These are phyloP conservation scores for Dendropsophus ebraccatus DNA, from an alignment of 2,113 vertebrate species.

Conservation along the genomic window DNA sequence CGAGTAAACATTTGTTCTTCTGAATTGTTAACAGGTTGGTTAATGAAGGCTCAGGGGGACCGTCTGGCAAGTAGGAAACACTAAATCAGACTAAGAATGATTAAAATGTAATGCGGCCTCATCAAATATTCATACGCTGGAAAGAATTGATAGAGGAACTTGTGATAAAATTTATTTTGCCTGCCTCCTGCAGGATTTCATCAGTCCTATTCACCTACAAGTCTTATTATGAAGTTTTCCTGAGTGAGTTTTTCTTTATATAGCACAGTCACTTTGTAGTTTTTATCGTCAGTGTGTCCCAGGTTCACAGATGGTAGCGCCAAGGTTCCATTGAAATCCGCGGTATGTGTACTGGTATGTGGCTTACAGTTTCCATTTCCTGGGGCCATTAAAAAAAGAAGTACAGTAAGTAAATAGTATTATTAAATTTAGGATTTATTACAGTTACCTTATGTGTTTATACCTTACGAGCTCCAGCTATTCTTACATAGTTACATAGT, in stretches of 20 bases:
- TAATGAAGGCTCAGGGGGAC: conserved; percentile 38
- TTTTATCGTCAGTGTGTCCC: neutral
- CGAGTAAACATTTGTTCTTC: conserved; percentile 46
- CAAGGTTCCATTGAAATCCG: conserved; percentile 53
- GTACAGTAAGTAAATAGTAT: no score
- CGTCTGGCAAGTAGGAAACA: neutral
- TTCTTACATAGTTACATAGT: no score
- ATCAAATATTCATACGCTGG: conserved; percentile 53
- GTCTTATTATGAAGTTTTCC: neutral
- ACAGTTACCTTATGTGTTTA: no score
- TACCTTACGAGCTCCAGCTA: no score
- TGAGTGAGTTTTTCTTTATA: neutral
- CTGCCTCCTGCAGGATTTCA: neutral
- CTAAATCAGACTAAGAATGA: conserved; percentile 41
- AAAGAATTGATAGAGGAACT: neutral
- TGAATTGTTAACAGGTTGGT: conserved; percentile 35
- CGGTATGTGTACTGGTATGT: conserved; percentile 41
- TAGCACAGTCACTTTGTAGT: neutral
- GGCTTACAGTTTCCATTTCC: conserved; percentile 49
- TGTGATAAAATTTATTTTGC: conserved; percentile 10
- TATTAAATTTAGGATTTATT: neutral
- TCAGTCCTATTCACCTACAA: neutral
- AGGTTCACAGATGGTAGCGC: conserved; percentile 41
- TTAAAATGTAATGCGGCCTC: conserved; percentile 42
- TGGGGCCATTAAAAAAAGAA: no score